Conservation (phyloP, 2,113 vertebrate species). For the Thamnophis sirtalis region DNA sequence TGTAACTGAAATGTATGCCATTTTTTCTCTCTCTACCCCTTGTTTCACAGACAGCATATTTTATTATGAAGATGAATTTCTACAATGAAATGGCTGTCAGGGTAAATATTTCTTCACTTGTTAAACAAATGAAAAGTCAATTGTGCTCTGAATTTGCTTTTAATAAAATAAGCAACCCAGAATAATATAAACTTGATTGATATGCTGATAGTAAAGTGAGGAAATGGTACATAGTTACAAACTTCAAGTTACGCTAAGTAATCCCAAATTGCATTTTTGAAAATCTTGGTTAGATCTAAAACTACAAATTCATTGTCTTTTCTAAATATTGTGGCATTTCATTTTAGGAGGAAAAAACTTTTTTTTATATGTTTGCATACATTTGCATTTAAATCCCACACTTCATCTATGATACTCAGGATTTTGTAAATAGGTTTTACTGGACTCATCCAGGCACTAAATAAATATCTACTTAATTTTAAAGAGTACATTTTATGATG, state of each 20-base stretch:
- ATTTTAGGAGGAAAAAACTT: neutral
- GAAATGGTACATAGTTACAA: slow-evolving; percentile 70
- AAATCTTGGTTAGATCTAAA: slow-evolving; percentile 56
- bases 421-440: neutral
- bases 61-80: slow-evolving; percentile 97
- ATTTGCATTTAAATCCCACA: neutral
- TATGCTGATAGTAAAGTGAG: slow-evolving; percentile 68
- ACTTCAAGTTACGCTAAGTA: slow-evolving; percentile 65
- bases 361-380: neutral
- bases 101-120: slow-evolving; percentile 97
- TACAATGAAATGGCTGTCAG: slow-evolving; percentile 97
- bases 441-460: neutral
- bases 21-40: slow-evolving; percentile 71
- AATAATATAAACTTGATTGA: slow-evolving; percentile 76
- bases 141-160: slow-evolving; percentile 80
- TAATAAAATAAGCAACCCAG: slow-evolving; percentile 78
- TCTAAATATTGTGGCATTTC: slow-evolving; percentile 14
- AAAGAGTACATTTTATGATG: neutral
- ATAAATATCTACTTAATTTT: neutral
- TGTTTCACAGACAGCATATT: slow-evolving; percentile 91
- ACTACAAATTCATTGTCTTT: slow-evolving; percentile 37
- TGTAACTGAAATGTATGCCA: slow-evolving; percentile 81
- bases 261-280: slow-evolving; percentile 57
- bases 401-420: neutral
- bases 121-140: slow-evolving; percentile 91